Percentiles rank a stretch among this genome's conserved stretches.
These are phyloP conservation scores for Polyploca ridens DNA, from an alignment of 2,888 invertebrate species.

Conservation along the genomic window DNA sequence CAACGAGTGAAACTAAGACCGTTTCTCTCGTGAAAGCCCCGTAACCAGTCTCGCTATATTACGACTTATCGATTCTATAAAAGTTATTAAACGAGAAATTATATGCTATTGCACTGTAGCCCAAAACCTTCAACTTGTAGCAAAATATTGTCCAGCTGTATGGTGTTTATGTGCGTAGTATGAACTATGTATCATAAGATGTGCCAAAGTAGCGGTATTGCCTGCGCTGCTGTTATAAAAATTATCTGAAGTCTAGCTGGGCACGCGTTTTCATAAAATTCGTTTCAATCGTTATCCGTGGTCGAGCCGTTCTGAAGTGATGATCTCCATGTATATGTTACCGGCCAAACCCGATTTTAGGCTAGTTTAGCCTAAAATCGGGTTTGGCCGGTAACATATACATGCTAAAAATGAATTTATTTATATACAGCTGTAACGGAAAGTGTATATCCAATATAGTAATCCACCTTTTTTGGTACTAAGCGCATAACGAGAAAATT, in stretches of 20 bases:
- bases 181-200: background rate
- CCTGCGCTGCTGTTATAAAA: background rate
- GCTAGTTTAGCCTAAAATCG: no score
- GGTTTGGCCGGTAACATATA: no score
- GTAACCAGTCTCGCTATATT: conserved; percentile 57
- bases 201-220: background rate
- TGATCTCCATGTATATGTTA: no score
- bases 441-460: no score
- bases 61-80: conserved; percentile 24
- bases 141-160: background rate
- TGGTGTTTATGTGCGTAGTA: background rate
- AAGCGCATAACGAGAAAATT: no score
- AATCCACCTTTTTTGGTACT: no score
- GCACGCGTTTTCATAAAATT: no score
- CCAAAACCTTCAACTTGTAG: background rate
- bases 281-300: no score
- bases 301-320: no score
- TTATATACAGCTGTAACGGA: no score
- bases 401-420: no score
- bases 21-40: conserved; percentile 77
- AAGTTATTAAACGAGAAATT: background rate
- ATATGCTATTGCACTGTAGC: background rate
- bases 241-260: background rate
- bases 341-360: no score
- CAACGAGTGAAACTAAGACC: conserved; percentile 69